A percentile compares a stretch with the other conserved stretches of the same genome.
Evolutionary conservation across 2,113 vertebrate species (phyloP).

Genomic region (Otis tarda): DNA sequence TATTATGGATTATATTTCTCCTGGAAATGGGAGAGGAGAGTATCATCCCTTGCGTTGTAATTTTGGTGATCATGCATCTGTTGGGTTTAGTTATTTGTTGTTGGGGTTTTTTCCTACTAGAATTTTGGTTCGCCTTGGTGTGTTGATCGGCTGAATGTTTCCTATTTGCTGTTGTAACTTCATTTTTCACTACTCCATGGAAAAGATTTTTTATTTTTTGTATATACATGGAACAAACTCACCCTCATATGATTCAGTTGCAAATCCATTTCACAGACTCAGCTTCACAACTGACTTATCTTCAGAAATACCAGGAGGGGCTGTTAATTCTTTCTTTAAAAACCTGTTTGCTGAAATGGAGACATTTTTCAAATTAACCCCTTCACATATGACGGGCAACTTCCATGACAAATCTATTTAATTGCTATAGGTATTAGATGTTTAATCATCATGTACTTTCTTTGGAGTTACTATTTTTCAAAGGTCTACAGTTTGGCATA

Average conservation of each 20-base stretch:
- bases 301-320: background rate
- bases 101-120: background rate
- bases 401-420: background rate
- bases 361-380: background rate
- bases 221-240: background rate
- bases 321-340: background rate
- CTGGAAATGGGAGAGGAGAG: background rate
- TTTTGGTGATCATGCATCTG: background rate
- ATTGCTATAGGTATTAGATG: background rate
- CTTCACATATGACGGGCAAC: background rate
- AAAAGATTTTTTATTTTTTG: background rate
- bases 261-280: background rate
- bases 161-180: background rate
- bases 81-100: background rate
- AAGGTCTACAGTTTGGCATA: background rate
- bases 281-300: background rate
- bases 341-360: background rate
- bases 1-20: background rate
- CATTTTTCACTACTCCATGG: background rate
- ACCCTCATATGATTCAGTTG: background rate
- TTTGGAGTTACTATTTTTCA: background rate
- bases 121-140: background rate
- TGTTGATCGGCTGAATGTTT: background rate
- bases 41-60: background rate
- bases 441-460: background rate